A percentile compares a stretch with the other conserved stretches of the same genome.
phyloP scores from a whole-genome alignment of 2,113 vertebrate genomes.

The Pitta sordida region DNA sequence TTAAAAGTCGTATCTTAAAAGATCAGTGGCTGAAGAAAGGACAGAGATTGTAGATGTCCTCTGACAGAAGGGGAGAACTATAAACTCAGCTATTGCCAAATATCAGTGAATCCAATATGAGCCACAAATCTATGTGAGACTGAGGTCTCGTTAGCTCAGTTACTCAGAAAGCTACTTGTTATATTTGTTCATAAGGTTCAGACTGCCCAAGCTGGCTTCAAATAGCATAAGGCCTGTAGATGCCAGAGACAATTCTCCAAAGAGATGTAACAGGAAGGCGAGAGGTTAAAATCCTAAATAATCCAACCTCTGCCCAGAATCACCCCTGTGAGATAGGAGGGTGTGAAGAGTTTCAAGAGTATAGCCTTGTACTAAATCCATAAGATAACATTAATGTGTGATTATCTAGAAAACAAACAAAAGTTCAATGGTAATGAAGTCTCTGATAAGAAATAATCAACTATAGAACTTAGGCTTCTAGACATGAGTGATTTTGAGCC shows the following conservation, averaged over 20 bases:
- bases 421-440: background rate
- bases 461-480: background rate
- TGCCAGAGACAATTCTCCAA: background rate
- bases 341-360: background rate
- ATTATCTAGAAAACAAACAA: background rate
- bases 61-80: background rate
- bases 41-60: background rate
- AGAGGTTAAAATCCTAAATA: background rate
- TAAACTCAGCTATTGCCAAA: background rate
- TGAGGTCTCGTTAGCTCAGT: background rate
- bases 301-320: background rate
- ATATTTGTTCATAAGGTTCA: background rate
- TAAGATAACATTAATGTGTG: background rate
- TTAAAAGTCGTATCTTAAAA: background rate
- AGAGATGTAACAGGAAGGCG: background rate
- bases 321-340: background rate
- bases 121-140: background rate
- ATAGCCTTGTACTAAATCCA: background rate
- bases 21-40: background rate
- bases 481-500: background rate
- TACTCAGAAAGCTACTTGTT: background rate
- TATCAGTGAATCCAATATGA: background rate
- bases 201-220: background rate
- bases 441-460: background rate
- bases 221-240: background rate